These are phyloP conservation scores for Melipona quadrifasciata DNA, from an alignment of 1,140 invertebrate species.

Conservation along the genomic window DNA sequence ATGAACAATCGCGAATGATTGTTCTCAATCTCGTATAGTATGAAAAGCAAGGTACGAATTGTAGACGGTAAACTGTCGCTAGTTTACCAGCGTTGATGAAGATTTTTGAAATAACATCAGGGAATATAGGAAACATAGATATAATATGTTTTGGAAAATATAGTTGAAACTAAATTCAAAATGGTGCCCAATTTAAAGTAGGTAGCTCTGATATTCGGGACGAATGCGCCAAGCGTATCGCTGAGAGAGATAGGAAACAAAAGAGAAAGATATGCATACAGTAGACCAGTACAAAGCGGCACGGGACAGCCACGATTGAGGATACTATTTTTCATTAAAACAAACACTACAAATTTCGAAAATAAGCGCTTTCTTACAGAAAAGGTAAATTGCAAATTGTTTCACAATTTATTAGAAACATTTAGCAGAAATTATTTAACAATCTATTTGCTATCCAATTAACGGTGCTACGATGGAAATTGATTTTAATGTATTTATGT, in stretches of 20 bases:
- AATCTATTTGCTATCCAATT: neutral
- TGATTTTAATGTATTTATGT: constrained; percentile 54
- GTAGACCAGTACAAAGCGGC: constrained; percentile 52
- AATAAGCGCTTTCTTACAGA: constrained; percentile 18
- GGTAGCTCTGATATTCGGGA: constrained; percentile 34
- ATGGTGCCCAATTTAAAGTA: constrained; percentile 36
- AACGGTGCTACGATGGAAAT: constrained; percentile 24
- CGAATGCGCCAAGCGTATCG: constrained; percentile 37
- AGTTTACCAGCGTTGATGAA: too few relatives aligned
- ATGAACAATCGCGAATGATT: neutral
- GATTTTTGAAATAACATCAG: neutral
- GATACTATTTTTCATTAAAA: constrained; percentile 55
- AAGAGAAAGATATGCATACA: constrained; percentile 26
- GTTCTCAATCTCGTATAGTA: neutral
- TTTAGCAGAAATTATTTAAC: neutral
- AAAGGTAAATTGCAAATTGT: constrained; percentile 17
- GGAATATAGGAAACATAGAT: neutral
- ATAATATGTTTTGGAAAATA: neutral
- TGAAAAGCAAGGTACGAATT: neutral
- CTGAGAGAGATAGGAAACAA: constrained; percentile 26
- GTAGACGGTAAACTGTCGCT: neutral
- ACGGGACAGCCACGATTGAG: constrained; percentile 44
- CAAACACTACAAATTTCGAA: constrained; percentile 42
- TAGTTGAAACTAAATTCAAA: constrained; percentile 24
- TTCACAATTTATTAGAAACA: neutral